Percentiles rank a stretch among this genome's conserved stretches.
Conservation (phyloP, 2,113 vertebrate genomes). For the Mobula birostris region DNA sequence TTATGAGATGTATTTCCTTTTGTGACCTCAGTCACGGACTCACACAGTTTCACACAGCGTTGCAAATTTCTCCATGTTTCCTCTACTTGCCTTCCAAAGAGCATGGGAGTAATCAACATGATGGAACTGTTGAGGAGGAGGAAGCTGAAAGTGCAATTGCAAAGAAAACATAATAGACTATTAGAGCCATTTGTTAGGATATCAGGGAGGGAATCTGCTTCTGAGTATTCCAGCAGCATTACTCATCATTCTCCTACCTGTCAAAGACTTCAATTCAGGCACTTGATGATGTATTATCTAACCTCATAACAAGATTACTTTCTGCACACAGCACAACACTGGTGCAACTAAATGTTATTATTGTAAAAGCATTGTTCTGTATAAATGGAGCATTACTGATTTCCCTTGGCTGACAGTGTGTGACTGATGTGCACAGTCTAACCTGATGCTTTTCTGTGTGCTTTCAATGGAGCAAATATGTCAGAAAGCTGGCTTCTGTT, state of each 20-base stretch:
- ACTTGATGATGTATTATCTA: background rate
- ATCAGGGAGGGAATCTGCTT: background rate
- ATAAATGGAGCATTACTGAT: background rate
- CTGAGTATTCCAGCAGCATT: background rate
- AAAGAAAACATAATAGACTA: background rate
- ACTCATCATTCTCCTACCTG: background rate
- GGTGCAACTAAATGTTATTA: background rate
- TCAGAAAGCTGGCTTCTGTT: background rate
- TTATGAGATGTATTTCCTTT: no score
- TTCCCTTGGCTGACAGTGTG: background rate
- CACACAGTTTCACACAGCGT: no score
- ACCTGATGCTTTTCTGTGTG: background rate
- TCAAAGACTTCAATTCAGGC: background rate
- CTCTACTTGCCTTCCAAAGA: background rate
- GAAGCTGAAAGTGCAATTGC: background rate
- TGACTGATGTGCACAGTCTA: background rate
- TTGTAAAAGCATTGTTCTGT: background rate
- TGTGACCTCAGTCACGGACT: no score
- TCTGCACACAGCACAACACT: background rate
- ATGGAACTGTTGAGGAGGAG: background rate
- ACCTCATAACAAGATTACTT: background rate
- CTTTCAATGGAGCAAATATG: background rate
- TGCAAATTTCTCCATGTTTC: no score
- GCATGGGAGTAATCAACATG: background rate
- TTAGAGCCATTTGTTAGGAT: background rate